Base-by-base conservation (phyloP, 1,140 invertebrate species). In the Dryas iulia region DNA sequence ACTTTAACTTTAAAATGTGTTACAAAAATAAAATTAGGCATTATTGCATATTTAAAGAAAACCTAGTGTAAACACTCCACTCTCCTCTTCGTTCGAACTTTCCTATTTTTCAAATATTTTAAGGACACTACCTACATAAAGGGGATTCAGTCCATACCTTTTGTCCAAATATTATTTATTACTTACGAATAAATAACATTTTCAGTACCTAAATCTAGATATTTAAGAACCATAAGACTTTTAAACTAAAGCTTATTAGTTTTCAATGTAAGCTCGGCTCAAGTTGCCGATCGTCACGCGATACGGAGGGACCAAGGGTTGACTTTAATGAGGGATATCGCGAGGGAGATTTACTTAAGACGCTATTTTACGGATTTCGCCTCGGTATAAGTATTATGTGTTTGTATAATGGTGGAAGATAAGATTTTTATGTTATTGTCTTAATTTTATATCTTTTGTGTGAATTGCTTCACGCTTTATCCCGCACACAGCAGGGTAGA, bases 271-370 rank as follows among this genome's bases (percentile, higher is more conserved):
- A 10, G 39, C 39, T n/a, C n/a, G 64, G 70, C 64, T 72, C 70
- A 59, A 65, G 73, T 78, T 76, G 64, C 62, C 67, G 78, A 83
- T 82, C 75, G 77, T 81, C 76, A 79, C 69, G 69, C 74, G 81
- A 81, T 82, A 79, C 59, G 64, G 54, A 67, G 71, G 72, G 73
- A 71, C 70, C 62, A 69, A 75, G 71, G 79, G 77, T 75, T 79
- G 71, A 74, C 69, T 69, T 77, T 80, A 82, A 82, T 80, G 78
- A 81, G 71, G 71, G 67, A 74, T 71, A 68, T 59, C 65, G 67
- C 59, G 56, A 60, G 33, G 31, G 59, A 61, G 61, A 69, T 64
- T 63, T 59, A 21, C 60, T 69, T 39, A 59, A 62, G 67, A 64
- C 31, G 60, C 39, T 25, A 63, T 64, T 69, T 59, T 53, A 59